Evolutionary conservation across 2,797 vertebrate species (phyloP).

Genomic region (Diceros bicornis): DNA sequence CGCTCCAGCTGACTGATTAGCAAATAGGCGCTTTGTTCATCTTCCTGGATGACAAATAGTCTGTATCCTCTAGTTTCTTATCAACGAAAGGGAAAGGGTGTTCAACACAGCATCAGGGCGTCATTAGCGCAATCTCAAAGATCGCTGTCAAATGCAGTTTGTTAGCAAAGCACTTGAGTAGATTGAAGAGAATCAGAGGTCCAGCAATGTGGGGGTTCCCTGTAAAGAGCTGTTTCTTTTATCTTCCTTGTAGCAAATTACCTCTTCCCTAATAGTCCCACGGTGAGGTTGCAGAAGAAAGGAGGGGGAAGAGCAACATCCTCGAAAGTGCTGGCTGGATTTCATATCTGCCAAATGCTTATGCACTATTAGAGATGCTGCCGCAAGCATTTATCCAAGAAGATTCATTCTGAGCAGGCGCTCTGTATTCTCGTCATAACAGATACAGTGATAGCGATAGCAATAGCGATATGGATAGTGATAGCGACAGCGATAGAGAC

Average conservation of each 20-base stretch:
- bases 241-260: neutral
- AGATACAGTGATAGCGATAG: neutral
- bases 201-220: neutral
- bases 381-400: neutral
- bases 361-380: neutral
- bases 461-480: no score
- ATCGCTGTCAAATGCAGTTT: neutral
- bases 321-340: neutral
- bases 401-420: neutral
- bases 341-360: neutral
- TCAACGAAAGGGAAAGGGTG: neutral
- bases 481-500: no score
- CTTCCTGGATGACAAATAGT: neutral
- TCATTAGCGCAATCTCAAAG: neutral
- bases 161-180: neutral
- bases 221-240: neutral
- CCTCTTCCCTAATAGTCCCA: neutral
- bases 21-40: neutral
- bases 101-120: neutral
- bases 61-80: constrained; percentile 41
- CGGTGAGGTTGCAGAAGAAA: neutral
- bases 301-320: neutral
- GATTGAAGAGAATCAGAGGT: neutral
- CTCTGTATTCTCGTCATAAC: neutral
- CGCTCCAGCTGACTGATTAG: neutral